Percentiles rank a stretch among this genome's conserved stretches.
Evolutionary conservation across 1,140 invertebrate genomes (phyloP).

Genomic region (Heliothis subflexa): DNA sequence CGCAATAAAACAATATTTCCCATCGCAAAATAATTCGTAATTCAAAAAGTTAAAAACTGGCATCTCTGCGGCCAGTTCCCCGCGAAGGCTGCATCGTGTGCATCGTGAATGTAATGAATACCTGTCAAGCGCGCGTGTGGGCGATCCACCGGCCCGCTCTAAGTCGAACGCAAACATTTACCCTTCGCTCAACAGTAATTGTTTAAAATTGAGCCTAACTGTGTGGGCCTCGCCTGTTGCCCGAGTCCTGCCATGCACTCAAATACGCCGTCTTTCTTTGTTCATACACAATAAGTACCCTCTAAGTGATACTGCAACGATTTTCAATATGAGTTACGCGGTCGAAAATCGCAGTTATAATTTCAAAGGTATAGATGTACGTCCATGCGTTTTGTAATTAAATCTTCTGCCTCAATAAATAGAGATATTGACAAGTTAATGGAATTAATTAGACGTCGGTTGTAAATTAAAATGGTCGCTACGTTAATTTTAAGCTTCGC

Average conservation of each 20-base stretch:
- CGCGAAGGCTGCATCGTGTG: conserved; percentile 62
- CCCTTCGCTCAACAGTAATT: conserved; percentile 83
- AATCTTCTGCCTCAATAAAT: conserved; percentile 54
- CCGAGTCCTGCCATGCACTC: conserved; percentile 61
- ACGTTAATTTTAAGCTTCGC: conserved; percentile 65
- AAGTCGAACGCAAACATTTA: conserved; percentile 84
- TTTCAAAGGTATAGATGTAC: conserved; percentile 18
- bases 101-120: conserved; percentile 82
- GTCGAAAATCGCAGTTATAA: conserved; percentile 27
- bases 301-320: conserved; percentile 58
- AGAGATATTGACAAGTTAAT: conserved; percentile 59
- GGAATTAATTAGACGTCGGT: conserved; percentile 62
- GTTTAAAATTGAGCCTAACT: conserved; percentile 85
- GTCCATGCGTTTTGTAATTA: conserved; percentile 50
- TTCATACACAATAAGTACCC: conserved; percentile 70
- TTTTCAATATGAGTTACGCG: conserved; percentile 34
- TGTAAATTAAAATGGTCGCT: conserved; percentile 69
- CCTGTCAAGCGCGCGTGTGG: conserved; percentile 83
- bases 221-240: conserved; percentile 80
- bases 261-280: conserved; percentile 63
- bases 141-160: conserved; percentile 70
- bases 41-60: conserved; percentile 71
- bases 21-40: conserved; percentile 61
- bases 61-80: conserved; percentile 50
- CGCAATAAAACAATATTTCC: conserved; percentile 2